These are phyloP conservation scores for Holcopasites calliopsidis DNA, from an alignment of 1,140 invertebrate species.

Conservation along the genomic window DNA sequence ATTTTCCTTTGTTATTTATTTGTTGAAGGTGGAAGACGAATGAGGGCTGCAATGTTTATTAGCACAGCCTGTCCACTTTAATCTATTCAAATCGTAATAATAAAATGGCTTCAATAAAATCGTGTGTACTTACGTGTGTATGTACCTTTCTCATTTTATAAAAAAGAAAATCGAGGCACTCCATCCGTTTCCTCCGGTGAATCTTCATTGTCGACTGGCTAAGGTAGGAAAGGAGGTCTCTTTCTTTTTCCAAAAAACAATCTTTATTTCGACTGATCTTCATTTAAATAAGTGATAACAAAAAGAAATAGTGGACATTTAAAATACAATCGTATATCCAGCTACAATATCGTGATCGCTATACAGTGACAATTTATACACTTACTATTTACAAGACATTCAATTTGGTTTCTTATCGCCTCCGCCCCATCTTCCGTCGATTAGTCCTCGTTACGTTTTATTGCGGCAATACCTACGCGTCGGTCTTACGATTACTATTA, in stretches of 20 bases:
- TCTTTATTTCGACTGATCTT: slow-evolving; percentile 62
- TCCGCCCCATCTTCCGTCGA: neutral
- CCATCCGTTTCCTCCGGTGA: too few relatives aligned
- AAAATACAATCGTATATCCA: slow-evolving; percentile 61
- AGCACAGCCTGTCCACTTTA: too few relatives aligned
- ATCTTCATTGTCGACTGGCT: neutral
- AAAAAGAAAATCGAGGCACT: too few relatives aligned
- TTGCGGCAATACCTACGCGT: slow-evolving; percentile 26
- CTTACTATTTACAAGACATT: slow-evolving; percentile 61
- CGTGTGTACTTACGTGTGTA: too few relatives aligned
- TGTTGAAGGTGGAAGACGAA: too few relatives aligned
- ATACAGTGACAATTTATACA: slow-evolving; percentile 61
- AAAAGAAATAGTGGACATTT: slow-evolving; percentile 63
- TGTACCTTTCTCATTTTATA: too few relatives aligned
- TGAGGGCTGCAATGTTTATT: too few relatives aligned
- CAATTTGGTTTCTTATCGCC: slow-evolving; percentile 1
- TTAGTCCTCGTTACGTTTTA: slow-evolving; percentile 40
- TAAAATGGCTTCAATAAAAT: too few relatives aligned
- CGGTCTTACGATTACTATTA: slow-evolving; percentile 30
- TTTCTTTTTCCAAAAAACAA: slow-evolving; percentile 59
- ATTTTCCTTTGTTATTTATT: too few relatives aligned
- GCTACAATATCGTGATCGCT: slow-evolving; percentile 48
- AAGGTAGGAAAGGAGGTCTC: too few relatives aligned
- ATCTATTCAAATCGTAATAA: too few relatives aligned
- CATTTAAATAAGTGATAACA: slow-evolving; percentile 60